Evolutionary conservation across 2,888 invertebrate species (phyloP), one percentile per base, ranked within the genome.

Genomic region (Glaucopsyche alexis): DNA sequence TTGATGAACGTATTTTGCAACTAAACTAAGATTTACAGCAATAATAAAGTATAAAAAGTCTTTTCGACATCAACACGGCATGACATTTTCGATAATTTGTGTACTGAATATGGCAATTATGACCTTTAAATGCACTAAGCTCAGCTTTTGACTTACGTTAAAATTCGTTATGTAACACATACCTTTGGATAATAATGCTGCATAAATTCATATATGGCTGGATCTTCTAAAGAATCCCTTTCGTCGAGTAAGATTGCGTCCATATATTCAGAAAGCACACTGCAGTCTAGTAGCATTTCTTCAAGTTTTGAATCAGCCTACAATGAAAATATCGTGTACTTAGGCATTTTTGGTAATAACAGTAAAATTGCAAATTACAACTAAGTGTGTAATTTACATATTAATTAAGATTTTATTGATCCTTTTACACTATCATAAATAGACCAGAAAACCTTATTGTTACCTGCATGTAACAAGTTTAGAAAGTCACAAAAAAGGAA

Each of bases 181-280:
- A 97, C 96, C 94, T 98, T 98, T 0, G 98, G 97, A 85, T 98
- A 97, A 85, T 97, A 98, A 76, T 97, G 96, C 81, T 96, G 96
- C 85, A 98, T 94, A 86, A 98, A 98, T 83, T 97, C 96, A 85
- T 96, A 96, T 80, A 98, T 97, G 81, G 96, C 95, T 72, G 96
- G 95, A 81, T 97, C 97, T 77, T 96, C 97, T 11, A 98, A 93
- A 13, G 97, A 97, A 74, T 95, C 95, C 78, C 98, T 94, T 87
- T 98, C 98, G 85, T 98, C 98, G 72, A 97, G 88, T 69, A 98
- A 89, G 38, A 98, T 95, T n/a, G 97, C 96, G 84, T 98, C 98
- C 76, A 98, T 95, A 84, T 98, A 98, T 86, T 98, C 98, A 50
- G 97, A 95, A 78, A 98, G 95, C 81, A 96, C 96, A 81, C 95